Evolutionary conservation across 2,113 vertebrate species (phyloP).

Genomic region (Zosterops pallidus): DNA sequence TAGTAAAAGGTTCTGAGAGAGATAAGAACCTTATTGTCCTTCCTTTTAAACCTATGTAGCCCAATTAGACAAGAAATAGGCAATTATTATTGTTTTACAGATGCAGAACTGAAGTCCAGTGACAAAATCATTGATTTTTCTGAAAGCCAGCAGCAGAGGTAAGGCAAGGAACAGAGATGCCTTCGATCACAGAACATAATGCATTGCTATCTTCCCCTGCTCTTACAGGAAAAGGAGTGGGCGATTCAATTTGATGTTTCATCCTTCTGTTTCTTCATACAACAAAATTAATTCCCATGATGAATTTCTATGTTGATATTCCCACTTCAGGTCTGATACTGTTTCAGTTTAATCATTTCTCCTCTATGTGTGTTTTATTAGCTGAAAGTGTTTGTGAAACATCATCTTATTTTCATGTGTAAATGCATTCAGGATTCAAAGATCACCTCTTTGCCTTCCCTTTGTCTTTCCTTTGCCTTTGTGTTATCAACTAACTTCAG

Average conservation of each 20-base stretch:
- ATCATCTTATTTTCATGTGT: background rate
- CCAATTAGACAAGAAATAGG: background rate
- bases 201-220: background rate
- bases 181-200: background rate
- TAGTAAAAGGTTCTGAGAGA: background rate
- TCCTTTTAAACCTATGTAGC: background rate
- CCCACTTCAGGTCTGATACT: background rate
- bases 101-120: background rate
- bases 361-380: background rate
- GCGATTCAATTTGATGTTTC: background rate
- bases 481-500: background rate
- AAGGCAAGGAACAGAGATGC: background rate
- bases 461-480: background rate
- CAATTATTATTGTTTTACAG: background rate
- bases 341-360: background rate
- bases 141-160: background rate
- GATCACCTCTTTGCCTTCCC: background rate
- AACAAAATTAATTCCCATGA: constrained; percentile 17
- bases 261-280: constrained; percentile 6
- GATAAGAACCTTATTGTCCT: background rate
- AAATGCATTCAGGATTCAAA: background rate
- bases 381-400: background rate
- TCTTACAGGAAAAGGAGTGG: background rate
- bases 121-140: background rate
- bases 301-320: constrained; percentile 13